A percentile compares a stretch with the other conserved stretches of the same genome.
These are phyloP conservation scores for Ecdyonurus torrentis DNA, from an alignment of 2,888 invertebrate genomes.

Conservation along the genomic window DNA sequence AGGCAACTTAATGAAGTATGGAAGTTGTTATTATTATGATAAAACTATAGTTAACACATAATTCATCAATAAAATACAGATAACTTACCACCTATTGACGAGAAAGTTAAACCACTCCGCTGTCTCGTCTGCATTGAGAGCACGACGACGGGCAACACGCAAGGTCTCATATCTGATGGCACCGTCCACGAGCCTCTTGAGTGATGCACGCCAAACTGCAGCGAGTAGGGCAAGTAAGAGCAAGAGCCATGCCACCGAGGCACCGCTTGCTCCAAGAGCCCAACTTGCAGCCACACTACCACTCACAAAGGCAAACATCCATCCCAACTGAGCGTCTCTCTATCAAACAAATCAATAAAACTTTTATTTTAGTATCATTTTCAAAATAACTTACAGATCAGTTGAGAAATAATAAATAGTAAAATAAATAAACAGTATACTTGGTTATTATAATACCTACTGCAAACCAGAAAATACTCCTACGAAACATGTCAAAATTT, in stretches of 20 bases:
- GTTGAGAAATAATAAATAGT: too few relatives aligned
- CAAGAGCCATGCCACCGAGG: constrained; percentile 26
- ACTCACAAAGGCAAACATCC: constrained; percentile 20
- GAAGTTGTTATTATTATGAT: too few relatives aligned
- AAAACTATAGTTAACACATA: too few relatives aligned
- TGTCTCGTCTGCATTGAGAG: constrained; percentile 28
- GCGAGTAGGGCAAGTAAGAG: constrained; percentile 22
- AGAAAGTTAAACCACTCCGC: constrained; percentile 35
- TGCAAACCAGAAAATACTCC: too few relatives aligned
- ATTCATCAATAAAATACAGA: too few relatives aligned
- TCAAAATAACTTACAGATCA: too few relatives aligned
- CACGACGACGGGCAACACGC: constrained; percentile 28
- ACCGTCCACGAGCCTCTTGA: constrained; percentile 22
- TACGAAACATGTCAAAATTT: too few relatives aligned
- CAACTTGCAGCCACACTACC: constrained; percentile 17
- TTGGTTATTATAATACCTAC: too few relatives aligned
- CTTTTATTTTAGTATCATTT: too few relatives aligned
- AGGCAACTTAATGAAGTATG: too few relatives aligned
- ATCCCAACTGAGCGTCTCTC: constrained; percentile 15
- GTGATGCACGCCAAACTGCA: constrained; percentile 21
- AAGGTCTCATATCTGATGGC: constrained; percentile 23
- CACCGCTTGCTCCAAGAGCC: constrained; percentile 24
- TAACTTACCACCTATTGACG: constrained; percentile 35
- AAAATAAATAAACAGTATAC: too few relatives aligned
- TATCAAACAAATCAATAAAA: neutral